A percentile compares a stretch with the other conserved stretches of the same genome.
phyloP scores from a whole-genome alignment of 2,888 invertebrate species.

The Fragum sueziense region DNA sequence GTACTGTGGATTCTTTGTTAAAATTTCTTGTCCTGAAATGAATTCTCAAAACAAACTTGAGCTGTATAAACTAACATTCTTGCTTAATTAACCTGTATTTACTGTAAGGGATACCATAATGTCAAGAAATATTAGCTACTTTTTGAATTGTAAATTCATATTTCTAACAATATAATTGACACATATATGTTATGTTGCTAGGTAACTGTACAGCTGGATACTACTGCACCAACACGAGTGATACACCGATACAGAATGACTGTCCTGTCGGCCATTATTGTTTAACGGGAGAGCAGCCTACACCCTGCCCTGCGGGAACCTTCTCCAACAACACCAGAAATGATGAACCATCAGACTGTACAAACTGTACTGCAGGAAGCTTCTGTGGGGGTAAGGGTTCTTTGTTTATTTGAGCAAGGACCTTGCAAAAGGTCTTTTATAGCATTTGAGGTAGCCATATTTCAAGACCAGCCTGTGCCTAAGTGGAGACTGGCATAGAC shows the following conservation, averaged over 20 bases:
- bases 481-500: too few relatives aligned
- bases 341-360: slow-evolving; percentile 65
- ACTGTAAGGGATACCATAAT: too few relatives aligned
- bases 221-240: slow-evolving; percentile 79
- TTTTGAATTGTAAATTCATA: background rate
- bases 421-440: too few relatives aligned
- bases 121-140: too few relatives aligned
- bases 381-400: slow-evolving; percentile 79
- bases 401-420: too few relatives aligned
- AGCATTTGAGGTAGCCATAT: too few relatives aligned
- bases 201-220: slow-evolving; percentile 78
- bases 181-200: slow-evolving; percentile 19
- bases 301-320: slow-evolving; percentile 78
- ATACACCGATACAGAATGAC: slow-evolving; percentile 70
- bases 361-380: slow-evolving; percentile 75
- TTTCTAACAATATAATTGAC: background rate
- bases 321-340: slow-evolving; percentile 72
- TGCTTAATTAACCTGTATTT: too few relatives aligned
- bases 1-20: too few relatives aligned
- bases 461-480: too few relatives aligned
- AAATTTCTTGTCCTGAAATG: too few relatives aligned
- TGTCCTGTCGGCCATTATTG: slow-evolving; percentile 80
- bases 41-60: too few relatives aligned
- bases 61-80: too few relatives aligned
- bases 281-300: slow-evolving; percentile 74